Conservation (phyloP, 1,140 invertebrate species). For the Trinorchestia longiramus region DNA sequence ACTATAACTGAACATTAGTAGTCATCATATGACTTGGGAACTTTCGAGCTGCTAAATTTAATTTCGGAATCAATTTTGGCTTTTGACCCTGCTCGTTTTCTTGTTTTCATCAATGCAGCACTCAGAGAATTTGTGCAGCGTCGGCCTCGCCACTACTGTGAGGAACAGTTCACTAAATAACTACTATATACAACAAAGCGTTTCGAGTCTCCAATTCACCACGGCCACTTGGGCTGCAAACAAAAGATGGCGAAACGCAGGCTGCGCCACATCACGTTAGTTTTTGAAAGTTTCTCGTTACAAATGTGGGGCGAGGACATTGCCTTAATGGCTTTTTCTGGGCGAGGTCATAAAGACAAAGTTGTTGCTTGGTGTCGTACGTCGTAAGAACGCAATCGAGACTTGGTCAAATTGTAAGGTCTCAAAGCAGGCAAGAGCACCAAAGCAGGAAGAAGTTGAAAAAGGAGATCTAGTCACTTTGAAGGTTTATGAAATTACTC, state of each 20-base stretch:
- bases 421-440: neutral
- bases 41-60: neutral
- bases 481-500: neutral
- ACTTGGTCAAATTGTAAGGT: neutral
- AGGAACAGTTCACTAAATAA: neutral
- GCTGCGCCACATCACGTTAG: constrained; percentile 11
- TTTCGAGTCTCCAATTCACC: neutral
- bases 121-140: neutral
- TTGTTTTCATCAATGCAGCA: neutral
- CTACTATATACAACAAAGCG: neutral
- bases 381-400: neutral
- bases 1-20: neutral
- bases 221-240: neutral
- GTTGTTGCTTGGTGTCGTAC: constrained; percentile 24
- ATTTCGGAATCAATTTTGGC: neutral
- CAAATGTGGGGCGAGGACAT: neutral
- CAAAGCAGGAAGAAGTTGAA: neutral
- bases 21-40: too few relatives aligned
- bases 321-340: constrained; percentile 46
- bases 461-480: neutral
- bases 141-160: neutral
- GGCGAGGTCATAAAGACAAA: constrained; percentile 33
- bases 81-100: neutral
- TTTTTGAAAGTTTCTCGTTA: constrained; percentile 53
- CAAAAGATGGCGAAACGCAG: neutral